Evolutionary conservation across 2,797 vertebrate genomes (phyloP).

Genomic region (Enteromius fasciolatus): DNA sequence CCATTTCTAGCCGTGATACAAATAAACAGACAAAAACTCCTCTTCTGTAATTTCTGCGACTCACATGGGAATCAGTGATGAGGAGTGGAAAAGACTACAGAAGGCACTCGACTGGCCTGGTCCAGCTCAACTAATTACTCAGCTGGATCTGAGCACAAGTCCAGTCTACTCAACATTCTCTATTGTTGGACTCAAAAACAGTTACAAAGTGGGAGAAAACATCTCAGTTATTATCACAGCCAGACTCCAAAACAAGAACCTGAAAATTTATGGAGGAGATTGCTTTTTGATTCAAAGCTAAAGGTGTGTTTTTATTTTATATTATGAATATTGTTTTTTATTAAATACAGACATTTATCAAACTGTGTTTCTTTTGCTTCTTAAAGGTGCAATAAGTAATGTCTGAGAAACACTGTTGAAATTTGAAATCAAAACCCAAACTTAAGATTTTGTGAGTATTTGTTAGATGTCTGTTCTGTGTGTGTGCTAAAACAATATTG

Average conservation of each 20-base stretch:
- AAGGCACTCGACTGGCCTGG: conserved; percentile 30
- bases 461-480: not conserved
- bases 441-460: not conserved
- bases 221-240: conserved; percentile 23
- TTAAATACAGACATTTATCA: not conserved
- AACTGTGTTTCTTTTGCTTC: not conserved
- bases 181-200: conserved; percentile 20
- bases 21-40: not conserved
- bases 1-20: not conserved
- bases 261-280: conserved; percentile 82
- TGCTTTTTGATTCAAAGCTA: conserved; percentile 71
- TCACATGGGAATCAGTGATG: conserved; percentile 16
- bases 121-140: conserved; percentile 12
- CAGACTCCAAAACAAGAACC: conserved; percentile 74
- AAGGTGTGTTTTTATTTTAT: conserved; percentile 17
- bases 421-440: not conserved
- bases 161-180: conserved; percentile 36
- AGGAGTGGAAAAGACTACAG: conserved; percentile 32
- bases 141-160: conserved; percentile 9
- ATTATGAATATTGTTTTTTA: too few relatives aligned
- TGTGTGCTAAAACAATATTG: not conserved
- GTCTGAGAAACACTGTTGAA: not conserved
- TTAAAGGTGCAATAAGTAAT: not conserved
- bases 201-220: conserved; percentile 38
- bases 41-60: not conserved